Evolutionary conservation across 2,888 invertebrate species (phyloP).

Genomic region (Sabatieria punctata): DNA sequence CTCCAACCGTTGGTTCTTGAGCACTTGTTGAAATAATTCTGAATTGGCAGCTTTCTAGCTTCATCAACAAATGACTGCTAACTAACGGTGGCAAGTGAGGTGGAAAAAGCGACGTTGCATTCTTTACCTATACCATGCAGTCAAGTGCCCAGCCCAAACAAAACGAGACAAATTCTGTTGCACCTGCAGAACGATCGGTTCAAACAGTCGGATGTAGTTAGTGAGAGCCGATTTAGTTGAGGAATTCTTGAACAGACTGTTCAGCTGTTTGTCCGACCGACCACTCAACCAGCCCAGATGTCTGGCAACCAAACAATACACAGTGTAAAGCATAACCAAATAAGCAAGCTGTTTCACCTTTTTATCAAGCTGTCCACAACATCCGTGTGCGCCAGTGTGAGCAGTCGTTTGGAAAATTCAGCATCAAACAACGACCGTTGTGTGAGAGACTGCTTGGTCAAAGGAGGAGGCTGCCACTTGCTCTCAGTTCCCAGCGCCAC

Average conservation of each 20-base stretch:
- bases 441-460: not conserved
- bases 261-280: conserved; percentile 8
- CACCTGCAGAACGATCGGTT: conserved; percentile 11
- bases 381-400: not conserved
- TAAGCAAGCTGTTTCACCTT: not conserved
- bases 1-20: too few relatives aligned
- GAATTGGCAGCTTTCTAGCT: too few relatives aligned
- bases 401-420: not conserved
- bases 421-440: not conserved
- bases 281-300: conserved; percentile 31
- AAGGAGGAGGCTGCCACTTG: not conserved
- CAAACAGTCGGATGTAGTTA: conserved; percentile 11
- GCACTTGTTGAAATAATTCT: too few relatives aligned
- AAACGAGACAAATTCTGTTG: not conserved
- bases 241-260: conserved; percentile 28
- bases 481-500: conserved; percentile 10
- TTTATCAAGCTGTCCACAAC: not conserved
- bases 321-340: not conserved
- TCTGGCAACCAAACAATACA: conserved; percentile 10
- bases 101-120: too few relatives aligned
- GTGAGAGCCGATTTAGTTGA: conserved; percentile 25
- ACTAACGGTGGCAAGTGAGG: too few relatives aligned
- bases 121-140: too few relatives aligned
- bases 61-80: too few relatives aligned
- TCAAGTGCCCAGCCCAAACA: too few relatives aligned